These are phyloP conservation scores for Phorcus lineatus DNA, from an alignment of 2,888 invertebrate species.

Conservation along the genomic window DNA sequence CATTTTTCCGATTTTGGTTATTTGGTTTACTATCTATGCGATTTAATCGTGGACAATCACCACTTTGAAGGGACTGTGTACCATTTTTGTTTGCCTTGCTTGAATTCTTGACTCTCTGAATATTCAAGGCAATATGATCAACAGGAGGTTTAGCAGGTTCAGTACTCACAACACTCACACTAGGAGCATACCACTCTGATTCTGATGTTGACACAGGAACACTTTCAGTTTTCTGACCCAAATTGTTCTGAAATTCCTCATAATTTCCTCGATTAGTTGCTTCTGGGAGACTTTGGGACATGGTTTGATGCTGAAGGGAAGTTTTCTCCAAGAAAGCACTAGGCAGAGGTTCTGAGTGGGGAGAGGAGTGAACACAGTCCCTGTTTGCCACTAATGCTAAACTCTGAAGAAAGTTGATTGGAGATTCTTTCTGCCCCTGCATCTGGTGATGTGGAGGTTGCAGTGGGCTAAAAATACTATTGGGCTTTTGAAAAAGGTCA, in stretches of 20 bases:
- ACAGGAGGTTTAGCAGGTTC: background rate
- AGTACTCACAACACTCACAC: background rate
- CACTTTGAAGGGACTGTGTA: background rate
- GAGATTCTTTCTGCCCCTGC: background rate
- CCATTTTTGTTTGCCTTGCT: slow-evolving; percentile 1
- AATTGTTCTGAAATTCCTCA: background rate
- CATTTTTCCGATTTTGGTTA: too few species aligned
- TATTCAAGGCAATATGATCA: slow-evolving; percentile 3
- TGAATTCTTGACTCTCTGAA: background rate
- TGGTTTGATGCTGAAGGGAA: background rate
- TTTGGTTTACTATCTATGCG: background rate
- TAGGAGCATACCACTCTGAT: background rate
- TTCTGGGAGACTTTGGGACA: slow-evolving; percentile 1
- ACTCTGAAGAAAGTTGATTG: background rate
- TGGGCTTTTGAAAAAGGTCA: too few species aligned
- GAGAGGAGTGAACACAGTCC: background rate
- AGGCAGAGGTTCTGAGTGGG: background rate
- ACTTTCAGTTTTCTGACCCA: background rate
- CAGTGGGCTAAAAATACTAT: background rate
- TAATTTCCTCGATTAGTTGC: background rate
- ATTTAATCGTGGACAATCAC: background rate
- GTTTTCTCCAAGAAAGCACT: background rate
- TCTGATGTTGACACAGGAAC: background rate
- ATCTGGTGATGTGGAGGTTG: background rate
- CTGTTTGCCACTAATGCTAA: background rate